Conservation (phyloP, 2,797 vertebrate genomes). For the Semotilus atromaculatus region DNA sequence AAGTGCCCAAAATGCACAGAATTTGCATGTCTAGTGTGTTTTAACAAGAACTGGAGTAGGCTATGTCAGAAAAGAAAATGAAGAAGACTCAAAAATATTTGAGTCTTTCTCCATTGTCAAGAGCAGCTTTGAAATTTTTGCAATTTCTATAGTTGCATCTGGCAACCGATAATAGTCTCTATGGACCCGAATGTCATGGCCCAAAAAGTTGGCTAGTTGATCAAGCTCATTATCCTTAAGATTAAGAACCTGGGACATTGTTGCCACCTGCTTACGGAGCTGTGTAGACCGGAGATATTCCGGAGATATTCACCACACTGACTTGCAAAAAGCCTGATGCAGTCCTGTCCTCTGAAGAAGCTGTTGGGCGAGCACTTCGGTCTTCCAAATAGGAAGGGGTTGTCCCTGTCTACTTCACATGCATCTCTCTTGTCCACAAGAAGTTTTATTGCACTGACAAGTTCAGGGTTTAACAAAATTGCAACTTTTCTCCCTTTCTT, state of each 20-base stretch:
- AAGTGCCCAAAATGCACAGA: no score
- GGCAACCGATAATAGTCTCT: conserved; percentile 62
- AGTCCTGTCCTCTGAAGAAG: conserved; percentile 24
- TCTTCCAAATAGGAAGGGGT: conserved; percentile 65
- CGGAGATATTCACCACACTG: conserved; percentile 58
- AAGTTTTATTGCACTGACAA: conserved; percentile 60
- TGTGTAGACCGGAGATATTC: not conserved
- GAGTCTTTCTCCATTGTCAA: conserved; percentile 64
- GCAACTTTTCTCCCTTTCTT: conserved; percentile 30
- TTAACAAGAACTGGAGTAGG: no score
- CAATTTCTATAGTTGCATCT: conserved; percentile 63
- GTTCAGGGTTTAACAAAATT: conserved; percentile 62
- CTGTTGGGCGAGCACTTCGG: conserved; percentile 48
- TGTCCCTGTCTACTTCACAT: not conserved
- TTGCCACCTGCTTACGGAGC: conserved; percentile 63
- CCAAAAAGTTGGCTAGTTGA: conserved; percentile 59
- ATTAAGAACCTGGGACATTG: conserved; percentile 68
- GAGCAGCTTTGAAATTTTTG: conserved; percentile 68
- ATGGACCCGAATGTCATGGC: conserved; percentile 55
- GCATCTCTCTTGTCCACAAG: conserved; percentile 1
- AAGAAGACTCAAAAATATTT: no score
- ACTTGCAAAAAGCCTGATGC: conserved; percentile 52
- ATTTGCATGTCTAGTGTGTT: no score
- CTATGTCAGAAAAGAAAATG: no score
- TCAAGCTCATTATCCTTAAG: conserved; percentile 65